Evolutionary conservation across 2,797 vertebrate genomes (phyloP).

Genomic region (Ataeniobius toweri): DNA sequence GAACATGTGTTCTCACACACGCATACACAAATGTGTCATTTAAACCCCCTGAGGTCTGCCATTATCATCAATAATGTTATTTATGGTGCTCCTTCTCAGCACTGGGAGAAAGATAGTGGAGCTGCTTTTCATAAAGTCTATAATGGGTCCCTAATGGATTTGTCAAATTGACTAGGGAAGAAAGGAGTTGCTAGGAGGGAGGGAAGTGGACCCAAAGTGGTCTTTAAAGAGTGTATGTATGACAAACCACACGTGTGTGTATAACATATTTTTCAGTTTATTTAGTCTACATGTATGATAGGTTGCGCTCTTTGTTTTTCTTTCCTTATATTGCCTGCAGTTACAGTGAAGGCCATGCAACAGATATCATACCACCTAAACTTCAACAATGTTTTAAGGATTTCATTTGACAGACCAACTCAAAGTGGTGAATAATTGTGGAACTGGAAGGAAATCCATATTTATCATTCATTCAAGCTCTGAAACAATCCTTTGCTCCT

Average conservation of each 20-base stretch:
- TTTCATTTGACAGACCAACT: not conserved
- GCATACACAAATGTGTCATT: conserved; percentile 9
- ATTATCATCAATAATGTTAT: conserved; percentile 53
- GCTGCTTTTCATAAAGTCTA: conserved; percentile 64
- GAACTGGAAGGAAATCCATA: not conserved
- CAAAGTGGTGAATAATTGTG: not conserved
- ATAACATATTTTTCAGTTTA: conserved; percentile 11
- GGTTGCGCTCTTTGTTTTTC: conserved; percentile 7
- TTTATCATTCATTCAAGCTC: not conserved
- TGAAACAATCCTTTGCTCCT: too few relatives aligned
- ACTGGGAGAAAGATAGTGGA: conserved; percentile 38
- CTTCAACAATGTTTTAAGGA: not conserved
- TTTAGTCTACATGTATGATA: conserved; percentile 13
- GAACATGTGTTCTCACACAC: conserved; percentile 1
- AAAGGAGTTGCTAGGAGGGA: conserved; percentile 28
- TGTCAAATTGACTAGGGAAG: conserved; percentile 59
- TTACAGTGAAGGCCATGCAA: not conserved
- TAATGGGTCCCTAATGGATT: conserved; percentile 68
- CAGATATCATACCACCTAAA: not conserved
- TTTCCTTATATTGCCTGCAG: conserved; percentile 8
- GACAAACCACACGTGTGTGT: conserved; percentile 1
- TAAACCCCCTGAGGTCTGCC: conserved; percentile 39
- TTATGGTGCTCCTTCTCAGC: conserved; percentile 46
- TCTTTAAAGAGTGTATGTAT: conserved; percentile 40
- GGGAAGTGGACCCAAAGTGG: conserved; percentile 43